Evolutionary conservation across 2,888 invertebrate species (phyloP), one percentile per base, ranked within the genome.

Genomic region (Beris chalybata): DNA sequence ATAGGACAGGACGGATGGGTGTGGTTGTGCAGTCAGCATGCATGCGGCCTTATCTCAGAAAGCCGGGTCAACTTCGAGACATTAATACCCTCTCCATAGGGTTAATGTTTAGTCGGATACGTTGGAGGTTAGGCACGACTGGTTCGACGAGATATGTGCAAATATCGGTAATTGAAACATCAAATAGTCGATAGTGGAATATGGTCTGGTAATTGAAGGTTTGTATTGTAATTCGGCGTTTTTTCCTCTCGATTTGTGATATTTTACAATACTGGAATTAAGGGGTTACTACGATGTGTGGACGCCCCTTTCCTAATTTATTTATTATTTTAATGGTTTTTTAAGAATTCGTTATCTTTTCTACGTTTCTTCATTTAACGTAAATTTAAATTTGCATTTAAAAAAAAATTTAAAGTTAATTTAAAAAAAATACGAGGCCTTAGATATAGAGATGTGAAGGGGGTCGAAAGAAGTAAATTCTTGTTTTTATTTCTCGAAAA

Each of bases 81-180:
- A 53, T 54, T 53, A 54, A 53, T 64, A 64, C 47, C 54, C 54
- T 53, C 54, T 32, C 45, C 11, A 15, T 12, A 48, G 64, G 31
- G 54, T 54, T 13, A 29, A 44, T 54, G 12, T 31, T 45, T 22
- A 22, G 15, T 64, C 29, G 13, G 15, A 15, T 7, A 13, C 15
- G 30, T 54, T n/a, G 13, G 44, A 22, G 61, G 52, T 63, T 9
- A n/a, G 5, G 7, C 5, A 54, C 22, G 22, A 61, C 64, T 55
- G 59, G 64, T 61, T 67, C 12, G 30, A 50, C 61, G 43, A 38
- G 61, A 69, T 65, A 64, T 67, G 65, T 54, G 57, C 69, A 69
- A 69, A 69, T 67, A 69, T 63, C 53, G 64, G 65, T 69, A 69
- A 69, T 69, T 69, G 69, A 67, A 69, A 69, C 63, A 67, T 69